Conservation (phyloP, 2,113 vertebrate species). For the Chloropsis hardwickii region DNA sequence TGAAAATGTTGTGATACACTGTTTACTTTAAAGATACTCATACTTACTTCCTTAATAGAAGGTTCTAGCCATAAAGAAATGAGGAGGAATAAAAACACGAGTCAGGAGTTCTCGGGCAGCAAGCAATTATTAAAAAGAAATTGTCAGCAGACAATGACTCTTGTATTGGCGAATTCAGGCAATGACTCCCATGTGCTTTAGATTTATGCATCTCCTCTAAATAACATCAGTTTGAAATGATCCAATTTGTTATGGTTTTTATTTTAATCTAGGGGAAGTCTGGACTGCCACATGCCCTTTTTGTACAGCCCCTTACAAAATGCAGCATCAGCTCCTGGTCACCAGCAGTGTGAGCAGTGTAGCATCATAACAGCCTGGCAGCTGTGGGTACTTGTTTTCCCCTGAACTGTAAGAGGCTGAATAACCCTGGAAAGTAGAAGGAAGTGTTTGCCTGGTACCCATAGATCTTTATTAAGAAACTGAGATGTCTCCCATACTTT, state of each 20-base stretch:
- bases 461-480: not conserved
- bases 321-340: not conserved
- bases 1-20: not conserved
- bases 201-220: not conserved
- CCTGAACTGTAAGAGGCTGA: not conserved
- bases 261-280: not conserved
- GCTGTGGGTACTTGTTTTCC: not conserved
- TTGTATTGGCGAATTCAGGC: not conserved
- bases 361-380: rapidly evolving
- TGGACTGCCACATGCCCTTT: not conserved
- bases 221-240: not conserved
- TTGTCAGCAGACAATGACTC: not conserved
- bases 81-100: not conserved
- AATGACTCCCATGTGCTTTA: not conserved
- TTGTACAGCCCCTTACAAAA: not conserved
- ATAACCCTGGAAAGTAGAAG: not conserved
- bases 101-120: not conserved
- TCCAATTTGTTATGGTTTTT: not conserved
- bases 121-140: not conserved
- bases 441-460: not conserved
- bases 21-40: not conserved
- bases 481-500: not conserved
- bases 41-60: not conserved
- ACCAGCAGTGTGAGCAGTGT: not conserved
- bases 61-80: not conserved